Percentiles rank a stretch among this genome's conserved stretches.
These are phyloP conservation scores for Plutomurus gul DNA, from an alignment of 1,140 invertebrate species.

Conservation along the genomic window DNA sequence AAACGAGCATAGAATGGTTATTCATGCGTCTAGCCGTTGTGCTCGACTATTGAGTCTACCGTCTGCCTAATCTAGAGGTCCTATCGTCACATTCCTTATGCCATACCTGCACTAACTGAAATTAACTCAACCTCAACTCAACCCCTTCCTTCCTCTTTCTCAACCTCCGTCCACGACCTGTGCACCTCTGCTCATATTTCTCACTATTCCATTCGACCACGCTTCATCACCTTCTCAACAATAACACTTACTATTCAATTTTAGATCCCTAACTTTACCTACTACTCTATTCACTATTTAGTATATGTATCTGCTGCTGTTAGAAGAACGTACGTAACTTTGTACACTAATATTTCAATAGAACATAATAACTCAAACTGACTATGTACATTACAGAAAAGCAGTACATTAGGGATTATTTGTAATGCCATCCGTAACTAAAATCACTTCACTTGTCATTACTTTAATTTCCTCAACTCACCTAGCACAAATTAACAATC, in stretches of 20 bases:
- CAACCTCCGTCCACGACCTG: constrained; percentile 20
- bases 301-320: too few relatives aligned
- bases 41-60: not conserved
- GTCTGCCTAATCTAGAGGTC: not conserved
- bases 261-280: too few relatives aligned
- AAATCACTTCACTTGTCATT: not conserved
- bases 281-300: too few relatives aligned
- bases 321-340: too few relatives aligned
- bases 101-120: constrained; percentile 18
- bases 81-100: not conserved
- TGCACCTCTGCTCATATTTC: constrained; percentile 20
- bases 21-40: too few relatives aligned
- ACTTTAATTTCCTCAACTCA: not conserved
- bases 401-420: not conserved
- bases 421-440: not conserved
- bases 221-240: constrained; percentile 23
- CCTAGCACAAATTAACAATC: not conserved
- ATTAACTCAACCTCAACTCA: constrained; percentile 20
- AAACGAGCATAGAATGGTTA: too few relatives aligned
- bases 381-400: not conserved
- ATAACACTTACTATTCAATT: constrained; percentile 22
- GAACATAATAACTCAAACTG: too few relatives aligned
- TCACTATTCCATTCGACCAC: constrained; percentile 13
- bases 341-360: too few relatives aligned
- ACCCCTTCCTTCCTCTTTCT: constrained; percentile 27